Evolutionary conservation across 2,113 vertebrate species (phyloP).

Genomic region (Albula goreensis): DNA sequence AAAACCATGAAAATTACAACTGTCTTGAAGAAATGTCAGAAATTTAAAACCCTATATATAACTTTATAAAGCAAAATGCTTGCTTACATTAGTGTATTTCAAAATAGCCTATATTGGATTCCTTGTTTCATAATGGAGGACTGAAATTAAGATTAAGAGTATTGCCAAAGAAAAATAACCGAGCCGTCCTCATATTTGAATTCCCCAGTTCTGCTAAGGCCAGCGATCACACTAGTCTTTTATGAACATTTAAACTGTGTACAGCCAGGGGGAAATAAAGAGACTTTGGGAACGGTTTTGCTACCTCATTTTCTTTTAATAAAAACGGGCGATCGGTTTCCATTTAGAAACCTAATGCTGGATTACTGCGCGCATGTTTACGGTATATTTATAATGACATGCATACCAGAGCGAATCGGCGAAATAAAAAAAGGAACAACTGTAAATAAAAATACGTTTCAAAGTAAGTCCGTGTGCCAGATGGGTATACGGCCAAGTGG

Average conservation of each 20-base stretch:
- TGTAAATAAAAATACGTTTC: neutral
- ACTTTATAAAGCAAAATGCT: neutral
- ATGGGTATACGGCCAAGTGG: slow-evolving; percentile 3
- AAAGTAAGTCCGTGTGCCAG: neutral
- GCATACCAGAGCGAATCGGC: neutral
- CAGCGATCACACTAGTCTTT: neutral
- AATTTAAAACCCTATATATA: too few relatives aligned
- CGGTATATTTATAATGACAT: neutral
- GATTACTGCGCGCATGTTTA: neutral
- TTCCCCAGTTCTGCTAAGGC: neutral
- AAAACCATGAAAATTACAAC: too few relatives aligned
- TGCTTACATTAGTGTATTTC: neutral
- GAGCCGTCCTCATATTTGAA: neutral
- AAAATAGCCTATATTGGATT: neutral
- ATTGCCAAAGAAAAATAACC: neutral
- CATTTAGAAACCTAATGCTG: neutral
- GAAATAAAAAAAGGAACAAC: neutral
- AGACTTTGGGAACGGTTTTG: neutral
- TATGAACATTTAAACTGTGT: neutral
- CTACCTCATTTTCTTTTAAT: slow-evolving; percentile 1
- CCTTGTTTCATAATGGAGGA: neutral
- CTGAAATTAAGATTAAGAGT: too few relatives aligned
- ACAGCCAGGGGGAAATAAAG: neutral
- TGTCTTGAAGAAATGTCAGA: too few relatives aligned
- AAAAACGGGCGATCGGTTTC: neutral